These are phyloP conservation scores for Cololabis saira DNA, from an alignment of 2,113 vertebrate species.

Conservation along the genomic window DNA sequence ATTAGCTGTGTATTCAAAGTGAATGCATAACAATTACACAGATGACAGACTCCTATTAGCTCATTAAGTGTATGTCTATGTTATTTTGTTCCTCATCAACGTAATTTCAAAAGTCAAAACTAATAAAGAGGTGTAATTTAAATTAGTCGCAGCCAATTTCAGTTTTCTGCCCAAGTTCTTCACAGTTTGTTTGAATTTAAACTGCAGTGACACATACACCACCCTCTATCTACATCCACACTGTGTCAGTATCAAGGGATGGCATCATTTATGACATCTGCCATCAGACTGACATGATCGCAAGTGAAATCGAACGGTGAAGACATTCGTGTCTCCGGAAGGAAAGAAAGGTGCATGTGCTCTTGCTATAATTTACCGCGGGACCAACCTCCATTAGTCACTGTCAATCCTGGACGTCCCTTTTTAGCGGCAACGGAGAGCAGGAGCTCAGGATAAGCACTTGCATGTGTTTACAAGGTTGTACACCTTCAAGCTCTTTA, in stretches of 20 bases:
- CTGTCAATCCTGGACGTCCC: slow-evolving; percentile 66
- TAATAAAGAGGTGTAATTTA: slow-evolving; percentile 56
- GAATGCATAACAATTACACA: slow-evolving; percentile 65
- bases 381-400: slow-evolving; percentile 72
- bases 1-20: slow-evolving; percentile 55
- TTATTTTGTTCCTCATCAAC: slow-evolving; percentile 61
- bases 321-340: neutral
- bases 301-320: slow-evolving; percentile 12
- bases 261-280: slow-evolving; percentile 42
- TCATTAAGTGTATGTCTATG: slow-evolving; percentile 62
- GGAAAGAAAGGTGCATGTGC: slow-evolving; percentile 1
- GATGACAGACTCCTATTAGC: slow-evolving; percentile 65
- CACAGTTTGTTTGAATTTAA: slow-evolving; percentile 20
- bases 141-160: slow-evolving; percentile 65
- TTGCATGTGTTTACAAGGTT: slow-evolving; percentile 42
- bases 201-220: slow-evolving; percentile 4
- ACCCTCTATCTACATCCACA: neutral
- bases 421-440: slow-evolving; percentile 48
- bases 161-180: neutral
- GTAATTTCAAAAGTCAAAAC: slow-evolving; percentile 69
- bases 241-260: neutral
- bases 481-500: slow-evolving; percentile 37
- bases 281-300: slow-evolving; percentile 14
- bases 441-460: slow-evolving; percentile 36
- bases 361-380: slow-evolving; percentile 67